Conservation (phyloP, 2,888 invertebrate genomes). For the Anaspis maculata region DNA sequence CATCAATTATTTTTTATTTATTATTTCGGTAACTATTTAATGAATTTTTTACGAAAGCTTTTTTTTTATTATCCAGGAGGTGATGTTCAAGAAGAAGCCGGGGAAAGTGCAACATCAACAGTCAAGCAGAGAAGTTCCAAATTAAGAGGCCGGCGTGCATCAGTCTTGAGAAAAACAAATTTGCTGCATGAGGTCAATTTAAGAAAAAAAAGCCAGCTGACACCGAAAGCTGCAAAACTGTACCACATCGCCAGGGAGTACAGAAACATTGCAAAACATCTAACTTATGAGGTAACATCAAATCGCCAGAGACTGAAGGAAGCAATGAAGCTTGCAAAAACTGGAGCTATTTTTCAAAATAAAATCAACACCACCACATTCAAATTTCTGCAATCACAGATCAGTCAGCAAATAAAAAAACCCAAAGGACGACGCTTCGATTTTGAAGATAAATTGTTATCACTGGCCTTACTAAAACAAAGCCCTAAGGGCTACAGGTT, state of each 20-base stretch:
- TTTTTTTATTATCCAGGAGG: no score
- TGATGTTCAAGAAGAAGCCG: no score
- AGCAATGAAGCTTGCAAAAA: not conserved
- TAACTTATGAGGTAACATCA: not conserved
- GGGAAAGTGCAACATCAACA: no score
- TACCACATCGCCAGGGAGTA: not conserved
- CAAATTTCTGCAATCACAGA: constrained; percentile 1
- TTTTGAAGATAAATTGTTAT: constrained; percentile 11
- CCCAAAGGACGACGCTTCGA: constrained; percentile 6
- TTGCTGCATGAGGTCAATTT: not conserved
- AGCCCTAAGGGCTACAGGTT: constrained; percentile 13
- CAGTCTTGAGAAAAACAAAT: no score
- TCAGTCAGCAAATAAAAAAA: constrained; percentile 1
- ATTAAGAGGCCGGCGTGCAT: no score
- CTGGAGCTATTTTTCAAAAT: not conserved
- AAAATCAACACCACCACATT: not conserved
- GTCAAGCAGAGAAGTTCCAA: no score
- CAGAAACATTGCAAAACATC: not conserved
- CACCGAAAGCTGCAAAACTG: constrained; percentile 2
- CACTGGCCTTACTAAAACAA: constrained; percentile 12
- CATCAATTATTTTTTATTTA: no score
- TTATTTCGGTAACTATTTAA: no score
- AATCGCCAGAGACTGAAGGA: not conserved
- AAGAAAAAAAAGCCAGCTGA: not conserved
- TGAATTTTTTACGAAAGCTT: no score